Evolutionary conservation across 1,140 invertebrate species (phyloP).

Genomic region (Hypsibius dujardini): DNA sequence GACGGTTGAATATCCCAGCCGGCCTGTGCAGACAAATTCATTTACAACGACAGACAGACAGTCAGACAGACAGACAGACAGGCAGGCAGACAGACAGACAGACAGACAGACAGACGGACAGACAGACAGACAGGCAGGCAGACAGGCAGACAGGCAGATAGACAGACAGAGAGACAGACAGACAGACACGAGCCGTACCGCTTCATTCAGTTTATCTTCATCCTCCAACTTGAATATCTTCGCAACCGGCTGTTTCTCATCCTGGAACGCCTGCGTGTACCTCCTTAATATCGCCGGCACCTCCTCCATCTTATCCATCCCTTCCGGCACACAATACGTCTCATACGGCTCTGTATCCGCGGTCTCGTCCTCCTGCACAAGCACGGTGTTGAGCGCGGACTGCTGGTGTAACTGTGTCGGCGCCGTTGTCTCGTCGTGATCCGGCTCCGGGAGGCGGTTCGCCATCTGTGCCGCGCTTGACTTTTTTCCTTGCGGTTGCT

Average conservation of each 20-base stretch:
- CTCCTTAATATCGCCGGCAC: background rate
- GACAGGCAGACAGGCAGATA: too few relatives aligned
- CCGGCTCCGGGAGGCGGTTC: background rate
- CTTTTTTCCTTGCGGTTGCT: background rate
- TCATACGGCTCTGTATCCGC: background rate
- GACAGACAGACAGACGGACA: too few relatives aligned
- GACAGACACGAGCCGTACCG: background rate
- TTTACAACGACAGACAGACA: too few relatives aligned
- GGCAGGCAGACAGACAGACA: too few relatives aligned
- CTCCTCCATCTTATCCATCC: background rate
- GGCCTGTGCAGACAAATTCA: too few relatives aligned
- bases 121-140: too few relatives aligned
- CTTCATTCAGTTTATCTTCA: slow-evolving; percentile 7
- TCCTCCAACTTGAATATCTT: slow-evolving; percentile 6
- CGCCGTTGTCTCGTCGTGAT: background rate
- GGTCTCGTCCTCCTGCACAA: background rate
- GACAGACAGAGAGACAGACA: too few relatives aligned
- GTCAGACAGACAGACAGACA: too few relatives aligned
- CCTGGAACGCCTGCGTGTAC: background rate
- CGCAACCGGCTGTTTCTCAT: background rate
- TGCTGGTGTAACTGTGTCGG: background rate
- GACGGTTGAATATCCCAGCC: background rate
- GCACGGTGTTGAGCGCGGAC: background rate
- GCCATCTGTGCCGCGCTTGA: background rate
- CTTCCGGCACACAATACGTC: background rate